These are phyloP conservation scores for Venustaconcha ellipsiformis DNA, from an alignment of 1,140 invertebrate genomes.

Conservation along the genomic window DNA sequence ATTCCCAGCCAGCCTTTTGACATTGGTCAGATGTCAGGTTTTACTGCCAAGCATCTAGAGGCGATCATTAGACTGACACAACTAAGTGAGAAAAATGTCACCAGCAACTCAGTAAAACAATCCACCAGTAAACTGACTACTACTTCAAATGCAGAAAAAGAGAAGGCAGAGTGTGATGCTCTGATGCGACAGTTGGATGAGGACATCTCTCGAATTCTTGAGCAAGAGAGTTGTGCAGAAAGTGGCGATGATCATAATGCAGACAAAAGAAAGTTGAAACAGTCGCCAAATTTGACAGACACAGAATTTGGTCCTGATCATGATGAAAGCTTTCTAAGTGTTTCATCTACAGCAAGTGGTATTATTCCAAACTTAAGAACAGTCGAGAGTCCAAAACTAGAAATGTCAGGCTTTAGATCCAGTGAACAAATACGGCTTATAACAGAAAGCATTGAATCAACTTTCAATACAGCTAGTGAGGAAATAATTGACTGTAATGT, in stretches of 20 bases:
- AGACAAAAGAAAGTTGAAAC: constrained; percentile 51
- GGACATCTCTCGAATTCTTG: constrained; percentile 54
- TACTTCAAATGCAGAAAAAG: not conserved
- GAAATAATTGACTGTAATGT: too few relatives aligned
- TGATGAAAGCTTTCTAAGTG: constrained; percentile 32
- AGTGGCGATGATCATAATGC: constrained; percentile 59
- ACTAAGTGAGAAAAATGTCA: constrained; percentile 68
- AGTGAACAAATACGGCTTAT: too few relatives aligned
- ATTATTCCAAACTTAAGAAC: not conserved
- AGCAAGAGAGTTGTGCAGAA: constrained; percentile 35
- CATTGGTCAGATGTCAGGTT: constrained; percentile 68
- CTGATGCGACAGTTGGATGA: constrained; percentile 61
- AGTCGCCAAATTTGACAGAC: constrained; percentile 20
- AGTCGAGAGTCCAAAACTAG: too few relatives aligned
- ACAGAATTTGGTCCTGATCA: constrained; percentile 22
- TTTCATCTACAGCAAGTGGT: constrained; percentile 24
- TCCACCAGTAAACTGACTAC: too few relatives aligned
- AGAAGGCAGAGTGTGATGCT: constrained; percentile 30
- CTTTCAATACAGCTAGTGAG: too few relatives aligned
- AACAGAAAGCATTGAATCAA: too few relatives aligned
- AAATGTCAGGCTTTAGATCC: too few relatives aligned
- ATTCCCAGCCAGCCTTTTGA: constrained; percentile 70
- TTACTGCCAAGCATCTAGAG: constrained; percentile 70
- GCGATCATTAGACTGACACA: constrained; percentile 72
- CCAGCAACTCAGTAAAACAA: constrained; percentile 13